A percentile compares a stretch with the other conserved stretches of the same genome.
These are phyloP conservation scores for Limnephilus lunatus DNA, from an alignment of 2,888 invertebrate genomes.

Conservation along the genomic window DNA sequence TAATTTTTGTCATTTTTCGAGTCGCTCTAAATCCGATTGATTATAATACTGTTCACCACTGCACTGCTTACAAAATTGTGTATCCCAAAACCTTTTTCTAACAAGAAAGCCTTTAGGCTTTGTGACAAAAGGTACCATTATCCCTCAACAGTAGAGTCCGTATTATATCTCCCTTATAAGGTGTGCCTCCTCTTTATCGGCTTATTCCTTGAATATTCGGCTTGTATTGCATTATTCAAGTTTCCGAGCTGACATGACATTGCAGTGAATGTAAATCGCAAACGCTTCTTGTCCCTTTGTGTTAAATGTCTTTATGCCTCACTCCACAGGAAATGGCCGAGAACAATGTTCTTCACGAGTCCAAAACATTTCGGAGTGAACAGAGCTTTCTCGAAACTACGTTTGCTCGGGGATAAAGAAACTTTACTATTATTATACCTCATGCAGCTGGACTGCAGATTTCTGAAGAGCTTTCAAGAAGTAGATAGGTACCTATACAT, in stretches of 20 bases:
- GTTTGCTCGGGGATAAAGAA: not conserved
- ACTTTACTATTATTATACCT: not conserved
- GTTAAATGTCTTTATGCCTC: slow-evolving; percentile 14
- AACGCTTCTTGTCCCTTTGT: not conserved
- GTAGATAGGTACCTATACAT: not conserved
- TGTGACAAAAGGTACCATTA: not conserved
- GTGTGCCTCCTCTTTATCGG: not conserved
- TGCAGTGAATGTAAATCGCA: slow-evolving; percentile 14
- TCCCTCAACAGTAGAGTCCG: not conserved
- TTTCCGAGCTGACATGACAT: slow-evolving; percentile 20
- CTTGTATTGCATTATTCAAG: slow-evolving; percentile 24
- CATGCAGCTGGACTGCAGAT: not conserved
- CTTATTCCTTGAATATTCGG: not conserved
- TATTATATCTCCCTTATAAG: not conserved
- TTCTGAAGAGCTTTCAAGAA: not conserved
- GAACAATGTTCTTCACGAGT: not conserved
- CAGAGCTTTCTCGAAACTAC: not conserved
- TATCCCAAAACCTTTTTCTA: not conserved
- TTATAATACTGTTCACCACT: not conserved
- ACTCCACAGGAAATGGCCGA: not conserved
- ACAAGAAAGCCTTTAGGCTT: not conserved
- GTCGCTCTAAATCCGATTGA: not conserved
- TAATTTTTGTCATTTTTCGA: too few species aligned
- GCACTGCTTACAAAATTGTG: not conserved
- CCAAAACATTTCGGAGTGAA: not conserved